These are phyloP conservation scores for Eupelmus urozonus DNA, from an alignment of 2,888 invertebrate genomes.

Conservation along the genomic window DNA sequence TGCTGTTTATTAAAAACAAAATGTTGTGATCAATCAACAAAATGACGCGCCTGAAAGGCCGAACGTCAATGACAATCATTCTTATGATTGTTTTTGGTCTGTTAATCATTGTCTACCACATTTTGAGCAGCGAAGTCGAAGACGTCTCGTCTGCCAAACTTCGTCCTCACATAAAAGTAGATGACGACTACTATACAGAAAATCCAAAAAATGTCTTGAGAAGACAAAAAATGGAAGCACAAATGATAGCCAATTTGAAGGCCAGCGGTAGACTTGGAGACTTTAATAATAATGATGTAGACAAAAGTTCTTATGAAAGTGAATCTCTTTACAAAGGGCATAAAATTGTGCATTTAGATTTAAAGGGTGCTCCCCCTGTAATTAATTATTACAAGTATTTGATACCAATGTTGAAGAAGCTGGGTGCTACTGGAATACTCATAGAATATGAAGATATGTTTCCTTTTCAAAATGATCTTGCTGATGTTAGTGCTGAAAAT, in stretches of 20 bases:
- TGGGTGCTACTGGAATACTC: constrained; percentile 88
- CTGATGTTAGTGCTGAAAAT: constrained; percentile 82
- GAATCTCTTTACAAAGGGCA: constrained; percentile 75
- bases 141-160: constrained; percentile 35
- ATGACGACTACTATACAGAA: constrained; percentile 62
- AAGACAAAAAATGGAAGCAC: constrained; percentile 64
- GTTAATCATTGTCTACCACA: constrained; percentile 73
- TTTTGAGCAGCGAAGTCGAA: constrained; percentile 68
- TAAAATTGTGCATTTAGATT: constrained; percentile 88
- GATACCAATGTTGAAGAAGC: constrained; percentile 80
- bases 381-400: constrained; percentile 81
- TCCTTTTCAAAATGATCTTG: constrained; percentile 83
- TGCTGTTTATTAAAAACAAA: constrained; percentile 13
- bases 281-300: constrained; percentile 52
- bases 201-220: constrained; percentile 61
- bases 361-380: constrained; percentile 90
- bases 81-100: constrained; percentile 69
- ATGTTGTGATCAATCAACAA: constrained; percentile 46
- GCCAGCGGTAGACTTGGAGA: constrained; percentile 40
- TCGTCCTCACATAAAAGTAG: constrained; percentile 26
- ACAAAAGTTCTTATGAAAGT: constrained; percentile 52
- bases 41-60: constrained; percentile 71
- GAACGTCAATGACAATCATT: constrained; percentile 70
- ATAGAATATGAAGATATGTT: constrained; percentile 95
- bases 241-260: constrained; percentile 62